phyloP scores from a whole-genome alignment of 1,140 invertebrate genomes.

The Battus philenor region DNA sequence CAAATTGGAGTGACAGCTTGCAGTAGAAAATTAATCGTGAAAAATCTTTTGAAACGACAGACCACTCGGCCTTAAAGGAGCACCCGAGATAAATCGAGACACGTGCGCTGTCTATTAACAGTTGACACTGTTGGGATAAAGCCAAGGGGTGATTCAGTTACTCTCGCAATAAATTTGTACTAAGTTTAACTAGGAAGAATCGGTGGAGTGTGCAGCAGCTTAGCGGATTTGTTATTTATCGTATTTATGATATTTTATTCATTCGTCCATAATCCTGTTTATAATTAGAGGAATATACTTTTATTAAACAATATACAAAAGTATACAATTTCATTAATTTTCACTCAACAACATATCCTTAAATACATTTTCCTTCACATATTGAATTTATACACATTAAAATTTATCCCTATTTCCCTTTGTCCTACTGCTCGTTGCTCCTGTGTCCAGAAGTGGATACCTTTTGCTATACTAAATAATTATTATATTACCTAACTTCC shows the following conservation, averaged over 20 bases:
- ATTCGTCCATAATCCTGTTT: no score
- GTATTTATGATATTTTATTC: neutral
- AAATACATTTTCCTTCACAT: no score
- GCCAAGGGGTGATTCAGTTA: slow-evolving; percentile 57
- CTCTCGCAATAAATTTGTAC: slow-evolving; percentile 23
- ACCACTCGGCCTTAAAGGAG: slow-evolving; percentile 33
- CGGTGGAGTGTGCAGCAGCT: slow-evolving; percentile 15
- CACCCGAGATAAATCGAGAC: slow-evolving; percentile 47
- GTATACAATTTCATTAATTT: no score
- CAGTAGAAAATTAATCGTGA: slow-evolving; percentile 64
- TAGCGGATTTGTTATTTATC: slow-evolving; percentile 1
- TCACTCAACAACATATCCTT: no score
- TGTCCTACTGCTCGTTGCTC: no score
- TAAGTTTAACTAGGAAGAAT: slow-evolving; percentile 19
- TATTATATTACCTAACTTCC: no score
- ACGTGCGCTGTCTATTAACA: slow-evolving; percentile 67
- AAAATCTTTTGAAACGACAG: slow-evolving; percentile 49
- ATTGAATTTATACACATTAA: no score
- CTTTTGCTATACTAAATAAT: no score
- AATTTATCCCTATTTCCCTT: no score
- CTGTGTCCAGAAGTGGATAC: no score
- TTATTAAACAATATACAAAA: no score
- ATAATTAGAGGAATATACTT: no score
- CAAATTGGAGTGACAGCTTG: slow-evolving; percentile 65
- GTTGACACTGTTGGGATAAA: slow-evolving; percentile 60